Percentiles rank a stretch among this genome's conserved stretches.
These are phyloP conservation scores for Tragelaphus scriptus DNA, from an alignment of 2,113 vertebrate species.

Conservation along the genomic window DNA sequence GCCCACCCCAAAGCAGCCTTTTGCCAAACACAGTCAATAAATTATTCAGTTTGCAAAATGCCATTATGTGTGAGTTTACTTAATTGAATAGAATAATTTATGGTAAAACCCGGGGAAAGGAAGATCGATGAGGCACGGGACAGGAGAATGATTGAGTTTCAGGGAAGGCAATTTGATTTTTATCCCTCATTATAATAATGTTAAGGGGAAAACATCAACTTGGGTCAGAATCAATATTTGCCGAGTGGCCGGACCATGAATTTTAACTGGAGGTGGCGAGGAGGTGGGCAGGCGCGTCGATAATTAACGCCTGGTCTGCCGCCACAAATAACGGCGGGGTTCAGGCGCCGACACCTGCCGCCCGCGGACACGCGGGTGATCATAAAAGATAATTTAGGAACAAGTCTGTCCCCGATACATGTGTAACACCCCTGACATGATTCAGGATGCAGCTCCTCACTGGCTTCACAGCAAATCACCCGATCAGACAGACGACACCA, in stretches of 20 bases:
- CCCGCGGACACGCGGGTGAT: constrained; percentile 57
- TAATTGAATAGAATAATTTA: constrained; percentile 92
- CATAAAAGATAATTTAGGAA: constrained; percentile 76
- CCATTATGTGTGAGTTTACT: constrained; percentile 86
- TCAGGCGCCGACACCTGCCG: constrained; percentile 57
- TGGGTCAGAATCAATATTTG: constrained; percentile 93
- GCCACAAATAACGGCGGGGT: constrained; percentile 76
- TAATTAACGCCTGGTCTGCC: constrained; percentile 77
- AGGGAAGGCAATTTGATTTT: constrained; percentile 84
- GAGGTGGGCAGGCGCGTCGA: constrained; percentile 76
- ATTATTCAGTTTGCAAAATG: constrained; percentile 89
- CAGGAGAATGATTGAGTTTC: constrained; percentile 82
- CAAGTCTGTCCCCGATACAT: background rate
- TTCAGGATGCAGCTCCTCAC: background rate
- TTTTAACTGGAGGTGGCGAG: constrained; percentile 84
- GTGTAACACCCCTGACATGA: constrained; percentile 28
- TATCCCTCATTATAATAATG: constrained; percentile 89
- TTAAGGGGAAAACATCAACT: constrained; percentile 84
- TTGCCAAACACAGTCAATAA: constrained; percentile 84
- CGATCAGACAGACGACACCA: background rate
- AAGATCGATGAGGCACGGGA: constrained; percentile 83
- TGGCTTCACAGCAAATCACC: constrained; percentile 40
- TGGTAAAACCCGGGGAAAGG: constrained; percentile 82
- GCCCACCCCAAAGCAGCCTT: constrained; percentile 25
- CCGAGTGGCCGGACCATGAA: constrained; percentile 86